A percentile compares a stretch with the other conserved stretches of the same genome.
Evolutionary conservation across 2,888 invertebrate species (phyloP).

Genomic region (Argynnis bischoffii): DNA sequence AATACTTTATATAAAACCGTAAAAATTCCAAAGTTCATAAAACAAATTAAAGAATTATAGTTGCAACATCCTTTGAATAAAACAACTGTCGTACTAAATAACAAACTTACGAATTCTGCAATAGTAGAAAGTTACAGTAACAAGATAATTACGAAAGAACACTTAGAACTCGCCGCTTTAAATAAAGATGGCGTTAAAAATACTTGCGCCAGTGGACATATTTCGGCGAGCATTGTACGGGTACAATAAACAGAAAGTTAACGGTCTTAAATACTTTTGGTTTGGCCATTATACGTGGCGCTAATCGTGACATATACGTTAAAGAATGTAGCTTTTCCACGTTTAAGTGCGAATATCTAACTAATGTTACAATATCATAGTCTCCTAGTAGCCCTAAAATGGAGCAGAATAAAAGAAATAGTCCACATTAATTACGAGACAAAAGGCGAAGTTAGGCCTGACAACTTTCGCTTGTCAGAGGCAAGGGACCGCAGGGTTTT

Average conservation of each 20-base stretch:
- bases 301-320: conserved; percentile 33
- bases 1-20: too few relatives aligned
- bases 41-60: conserved; percentile 23
- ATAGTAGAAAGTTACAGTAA: conserved; percentile 36
- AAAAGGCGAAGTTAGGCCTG: conserved; percentile 29
- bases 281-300: conserved; percentile 31
- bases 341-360: conserved; percentile 14
- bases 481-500: conserved; percentile 29
- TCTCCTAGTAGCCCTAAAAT: conserved; percentile 28
- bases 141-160: conserved; percentile 39
- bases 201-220: conserved; percentile 32
- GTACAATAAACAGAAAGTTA: conserved; percentile 32
- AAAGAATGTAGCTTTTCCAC: conserved; percentile 31
- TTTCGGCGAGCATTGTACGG: conserved; percentile 26
- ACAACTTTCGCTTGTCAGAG: conserved; percentile 34
- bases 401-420: conserved; percentile 47
- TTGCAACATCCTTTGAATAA: conserved; percentile 26
- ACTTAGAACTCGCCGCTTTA: conserved; percentile 30
- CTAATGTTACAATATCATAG: conserved; percentile 15
- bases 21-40: not conserved
- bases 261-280: conserved; percentile 34
- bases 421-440: conserved; percentile 67
- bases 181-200: conserved; percentile 38
- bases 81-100: conserved; percentile 28
- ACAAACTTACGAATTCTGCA: conserved; percentile 33